These are phyloP conservation scores for Trematomus loennbergii DNA, from an alignment of 2,113 vertebrate species.

Conservation along the genomic window DNA sequence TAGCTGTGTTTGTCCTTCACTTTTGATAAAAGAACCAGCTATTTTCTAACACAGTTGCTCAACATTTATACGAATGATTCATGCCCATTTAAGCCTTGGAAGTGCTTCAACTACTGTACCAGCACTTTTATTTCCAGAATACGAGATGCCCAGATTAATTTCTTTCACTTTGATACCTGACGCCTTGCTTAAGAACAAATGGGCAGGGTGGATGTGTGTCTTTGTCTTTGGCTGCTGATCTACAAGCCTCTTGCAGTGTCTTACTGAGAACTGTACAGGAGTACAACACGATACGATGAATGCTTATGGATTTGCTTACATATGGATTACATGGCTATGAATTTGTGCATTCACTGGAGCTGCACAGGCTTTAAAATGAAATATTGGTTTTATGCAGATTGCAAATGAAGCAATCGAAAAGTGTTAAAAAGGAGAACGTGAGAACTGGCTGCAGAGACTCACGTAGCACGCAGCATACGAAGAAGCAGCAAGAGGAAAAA, in stretches of 20 bases:
- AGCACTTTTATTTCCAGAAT: conserved; percentile 1
- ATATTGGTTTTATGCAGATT: conserved; percentile 51
- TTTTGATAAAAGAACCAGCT: conserved; percentile 6
- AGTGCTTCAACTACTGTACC: background rate
- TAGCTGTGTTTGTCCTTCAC: background rate
- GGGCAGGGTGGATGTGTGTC: background rate
- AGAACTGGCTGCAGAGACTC: conserved; percentile 22
- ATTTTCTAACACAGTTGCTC: conserved; percentile 13
- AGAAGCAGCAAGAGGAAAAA: conserved; percentile 33
- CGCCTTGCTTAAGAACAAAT: background rate
- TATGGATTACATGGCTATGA: conserved; percentile 35
- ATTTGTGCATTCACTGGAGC: conserved; percentile 8
- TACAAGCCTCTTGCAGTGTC: background rate
- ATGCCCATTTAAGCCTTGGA: background rate
- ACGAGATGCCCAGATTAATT: background rate
- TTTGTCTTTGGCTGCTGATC: background rate
- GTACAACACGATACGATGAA: background rate
- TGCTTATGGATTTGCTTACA: conserved; percentile 13
- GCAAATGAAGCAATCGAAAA: conserved; percentile 15
- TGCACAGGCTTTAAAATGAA: conserved; percentile 31
- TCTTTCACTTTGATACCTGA: background rate
- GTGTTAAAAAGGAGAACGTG: conserved; percentile 15
- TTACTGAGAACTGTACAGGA: background rate
- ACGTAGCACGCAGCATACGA: conserved; percentile 13
- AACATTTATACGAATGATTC: conserved; percentile 28